These are phyloP conservation scores for Marronus borbonicus DNA, from an alignment of 2,888 invertebrate genomes.

Conservation along the genomic window DNA sequence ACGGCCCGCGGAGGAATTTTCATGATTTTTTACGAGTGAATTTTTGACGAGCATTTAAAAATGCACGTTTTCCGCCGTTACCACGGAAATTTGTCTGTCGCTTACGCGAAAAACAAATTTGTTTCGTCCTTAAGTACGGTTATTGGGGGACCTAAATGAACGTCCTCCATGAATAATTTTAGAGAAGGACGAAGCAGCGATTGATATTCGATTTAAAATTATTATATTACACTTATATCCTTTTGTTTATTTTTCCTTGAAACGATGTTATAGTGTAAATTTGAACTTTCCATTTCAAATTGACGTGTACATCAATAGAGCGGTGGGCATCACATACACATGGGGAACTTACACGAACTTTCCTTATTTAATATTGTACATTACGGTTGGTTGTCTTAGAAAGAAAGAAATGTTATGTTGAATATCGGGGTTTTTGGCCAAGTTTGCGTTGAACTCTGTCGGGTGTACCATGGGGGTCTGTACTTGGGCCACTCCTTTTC, in stretches of 20 bases:
- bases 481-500: too few species aligned
- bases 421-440: too few species aligned
- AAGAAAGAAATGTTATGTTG: too few species aligned
- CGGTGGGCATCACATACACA: too few species aligned
- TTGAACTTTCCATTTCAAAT: too few species aligned
- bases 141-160: not conserved
- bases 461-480: too few species aligned
- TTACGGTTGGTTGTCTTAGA: too few species aligned
- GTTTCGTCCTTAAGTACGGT: not conserved
- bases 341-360: too few species aligned
- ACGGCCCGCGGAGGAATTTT: constrained; percentile 3
- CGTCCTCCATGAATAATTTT: not conserved
- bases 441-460: too few species aligned
- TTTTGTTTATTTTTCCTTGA: not conserved
- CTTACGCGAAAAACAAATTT: not conserved
- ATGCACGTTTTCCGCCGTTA: not conserved
- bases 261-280: too few species aligned
- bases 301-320: too few species aligned
- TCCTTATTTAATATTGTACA: too few species aligned
- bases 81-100: not conserved
- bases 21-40: constrained; percentile 31
- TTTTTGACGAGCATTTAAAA: constrained; percentile 20
- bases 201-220: not conserved
- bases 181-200: not conserved
- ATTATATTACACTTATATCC: not conserved